phyloP scores from a whole-genome alignment of 2,113 vertebrate genomes.

The Oncorhynchus gorbuscha region DNA sequence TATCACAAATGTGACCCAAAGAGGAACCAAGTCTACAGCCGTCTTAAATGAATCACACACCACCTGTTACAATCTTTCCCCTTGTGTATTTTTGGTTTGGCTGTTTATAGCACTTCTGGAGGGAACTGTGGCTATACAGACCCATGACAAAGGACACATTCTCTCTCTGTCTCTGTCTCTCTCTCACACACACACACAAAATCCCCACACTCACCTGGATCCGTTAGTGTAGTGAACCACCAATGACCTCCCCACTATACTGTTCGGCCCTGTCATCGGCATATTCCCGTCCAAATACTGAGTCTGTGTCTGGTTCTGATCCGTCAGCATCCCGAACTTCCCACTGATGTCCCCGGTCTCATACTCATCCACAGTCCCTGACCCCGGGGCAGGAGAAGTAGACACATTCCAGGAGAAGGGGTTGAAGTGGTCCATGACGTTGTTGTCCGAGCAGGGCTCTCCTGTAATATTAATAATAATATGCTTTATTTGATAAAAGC shows the following conservation, averaged over 20 bases:
- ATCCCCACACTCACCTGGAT: slow-evolving; percentile 69
- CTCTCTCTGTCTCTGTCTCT: no score
- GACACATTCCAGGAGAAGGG: slow-evolving; percentile 63
- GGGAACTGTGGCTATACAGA: no score
- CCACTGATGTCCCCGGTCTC: slow-evolving; percentile 79
- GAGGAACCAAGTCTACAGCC: neutral
- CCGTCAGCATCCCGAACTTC: slow-evolving; percentile 71
- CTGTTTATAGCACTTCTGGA: no score
- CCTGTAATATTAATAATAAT: no score
- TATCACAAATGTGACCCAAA: neutral
- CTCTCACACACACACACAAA: neutral
- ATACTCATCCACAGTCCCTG: slow-evolving; percentile 77
- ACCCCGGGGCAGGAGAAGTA: slow-evolving; percentile 60
- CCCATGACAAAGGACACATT: no score
- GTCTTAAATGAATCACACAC: neutral
- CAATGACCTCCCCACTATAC: slow-evolving; percentile 73
- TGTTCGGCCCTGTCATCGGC: slow-evolving; percentile 70
- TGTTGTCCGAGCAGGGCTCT: slow-evolving; percentile 66
- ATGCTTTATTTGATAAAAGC: no score
- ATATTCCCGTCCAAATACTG: slow-evolving; percentile 64
- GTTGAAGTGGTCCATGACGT: slow-evolving; percentile 76
- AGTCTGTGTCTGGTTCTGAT: slow-evolving; percentile 28
- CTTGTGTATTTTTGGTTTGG: no score
- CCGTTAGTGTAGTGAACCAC: slow-evolving; percentile 73
- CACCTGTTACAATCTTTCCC: neutral